phyloP scores from a whole-genome alignment of 2,113 vertebrate genomes.

The Chamaea fasciata region DNA sequence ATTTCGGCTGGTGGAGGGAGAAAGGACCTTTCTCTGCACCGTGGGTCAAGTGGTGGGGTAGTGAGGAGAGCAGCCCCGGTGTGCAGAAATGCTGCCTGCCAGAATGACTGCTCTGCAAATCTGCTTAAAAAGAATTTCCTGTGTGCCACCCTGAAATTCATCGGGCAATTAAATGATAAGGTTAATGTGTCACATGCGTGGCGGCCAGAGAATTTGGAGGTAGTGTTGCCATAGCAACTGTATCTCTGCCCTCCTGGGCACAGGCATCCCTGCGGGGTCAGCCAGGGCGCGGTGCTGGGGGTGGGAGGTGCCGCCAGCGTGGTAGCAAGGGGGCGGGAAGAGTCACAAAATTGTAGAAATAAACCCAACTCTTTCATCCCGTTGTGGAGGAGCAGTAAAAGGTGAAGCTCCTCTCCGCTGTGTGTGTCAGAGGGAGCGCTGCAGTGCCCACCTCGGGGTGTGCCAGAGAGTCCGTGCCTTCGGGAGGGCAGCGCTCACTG shows the following conservation, averaged over 20 bases:
- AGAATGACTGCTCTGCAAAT: not conserved
- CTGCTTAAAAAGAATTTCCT: not conserved
- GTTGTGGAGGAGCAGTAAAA: not conserved
- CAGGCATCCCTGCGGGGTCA: not conserved
- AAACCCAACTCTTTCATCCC: not conserved
- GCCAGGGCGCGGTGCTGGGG: not conserved
- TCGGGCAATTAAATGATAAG: slow-evolving; percentile 36
- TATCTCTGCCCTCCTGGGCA: slow-evolving; percentile 7
- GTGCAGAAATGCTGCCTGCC: not conserved
- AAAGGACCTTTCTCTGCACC: not conserved
- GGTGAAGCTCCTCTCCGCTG: not conserved
- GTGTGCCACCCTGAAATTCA: slow-evolving; percentile 6
- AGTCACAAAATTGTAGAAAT: slow-evolving; percentile 35
- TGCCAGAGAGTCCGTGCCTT: not conserved
- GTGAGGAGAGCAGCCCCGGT: not conserved
- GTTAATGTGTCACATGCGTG: slow-evolving; percentile 8
- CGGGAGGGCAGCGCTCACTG: not conserved
- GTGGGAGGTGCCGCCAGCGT: not conserved
- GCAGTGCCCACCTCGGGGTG: rapidly evolving
- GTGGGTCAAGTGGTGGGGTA: not conserved
- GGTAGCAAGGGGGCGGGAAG: not conserved
- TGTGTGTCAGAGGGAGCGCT: not conserved
- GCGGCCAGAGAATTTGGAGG: slow-evolving; percentile 2
- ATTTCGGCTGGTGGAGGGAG: not conserved
- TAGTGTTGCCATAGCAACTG: slow-evolving; percentile 13